phyloP scores from a whole-genome alignment of 2,888 invertebrate genomes.

The Drosophila parthenogenetica region DNA sequence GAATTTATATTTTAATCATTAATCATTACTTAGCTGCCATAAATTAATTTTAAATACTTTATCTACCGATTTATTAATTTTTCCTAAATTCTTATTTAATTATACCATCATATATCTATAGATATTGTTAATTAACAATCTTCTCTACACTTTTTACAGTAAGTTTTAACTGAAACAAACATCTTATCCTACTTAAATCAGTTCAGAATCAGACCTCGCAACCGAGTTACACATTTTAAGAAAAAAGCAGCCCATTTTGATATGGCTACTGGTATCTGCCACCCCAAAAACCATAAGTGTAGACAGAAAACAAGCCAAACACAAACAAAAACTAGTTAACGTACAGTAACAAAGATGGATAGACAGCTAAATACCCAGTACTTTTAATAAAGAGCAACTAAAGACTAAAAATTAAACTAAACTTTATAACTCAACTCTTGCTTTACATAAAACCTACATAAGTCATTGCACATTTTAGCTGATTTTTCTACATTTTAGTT shows the following conservation, averaged over 20 bases:
- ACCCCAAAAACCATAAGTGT: slow-evolving; percentile 12
- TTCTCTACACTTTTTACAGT: not conserved
- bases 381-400: not conserved
- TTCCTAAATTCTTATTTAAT: not conserved
- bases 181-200: slow-evolving; percentile 19
- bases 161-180: slow-evolving; percentile 3
- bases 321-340: slow-evolving; percentile 26
- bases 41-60: not conserved
- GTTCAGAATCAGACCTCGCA: slow-evolving; percentile 38
- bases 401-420: too few relatives aligned
- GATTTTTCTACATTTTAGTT: too few relatives aligned
- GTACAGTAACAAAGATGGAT: not conserved
- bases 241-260: slow-evolving; percentile 14
- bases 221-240: slow-evolving; percentile 51
- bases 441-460: too few relatives aligned
- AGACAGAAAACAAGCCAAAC: slow-evolving; percentile 13
- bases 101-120: not conserved
- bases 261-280: slow-evolving; percentile 31
- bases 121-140: not conserved
- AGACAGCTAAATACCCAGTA: slow-evolving; percentile 17
- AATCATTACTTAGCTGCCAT: too few relatives aligned
- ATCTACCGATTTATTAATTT: not conserved
- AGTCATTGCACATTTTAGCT: too few relatives aligned
- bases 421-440: too few relatives aligned
- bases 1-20: not conserved